Base-by-base conservation (phyloP, 37 sponge, comb jelly and placozoan species). In the Mnemiopsis leidyi region DNA sequence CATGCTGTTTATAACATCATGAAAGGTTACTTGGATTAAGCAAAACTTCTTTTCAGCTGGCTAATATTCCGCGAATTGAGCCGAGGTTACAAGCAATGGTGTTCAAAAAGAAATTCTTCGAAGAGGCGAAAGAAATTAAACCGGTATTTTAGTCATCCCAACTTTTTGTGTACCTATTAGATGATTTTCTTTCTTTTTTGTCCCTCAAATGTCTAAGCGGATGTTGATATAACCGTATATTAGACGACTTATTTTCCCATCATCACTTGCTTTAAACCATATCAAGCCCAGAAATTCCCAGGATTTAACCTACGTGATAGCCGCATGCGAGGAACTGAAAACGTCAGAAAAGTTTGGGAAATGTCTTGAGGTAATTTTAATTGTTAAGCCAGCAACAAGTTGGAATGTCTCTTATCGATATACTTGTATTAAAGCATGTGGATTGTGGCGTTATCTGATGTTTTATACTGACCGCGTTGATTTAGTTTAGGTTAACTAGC, bases 321-420 rank as follows among this genome's bases (percentile, higher is more conserved):
- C 96, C 34, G 96, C 98, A 38, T 96, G 96, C 68, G 69, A 96
- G 69, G 98, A 97, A 77, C 77, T 97, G 0, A 95, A 93, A 39
- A 76, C 73, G 0, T 96, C 97, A 90, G 94, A 93, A 38, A 96
- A 96, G 39, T 97, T 97, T 83, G 69, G 68, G 23, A 96, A 95
- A 68, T 76, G 96, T 38, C 92, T 97, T 21, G 97, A 97, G 95
- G 96, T 97, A 40, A 36, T n/a, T n/a, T n/a, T n/a, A n/a, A n/a
- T n/a, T n/a, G n/a, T n/a, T n/a, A n/a, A n/a, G n/a, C n/a, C n/a
- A n/a, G n/a, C n/a, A n/a, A n/a, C n/a, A n/a, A n/a, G n/a, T n/a
- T n/a, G n/a, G n/a, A n/a, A n/a, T n/a, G n/a, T n/a, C n/a, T n/a
- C n/a, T n/a, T n/a, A n/a, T n/a, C n/a, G n/a, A n/a, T n/a, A n/a